phyloP scores from a whole-genome alignment of 1,140 invertebrate genomes.

The Drosophila ambigua region DNA sequence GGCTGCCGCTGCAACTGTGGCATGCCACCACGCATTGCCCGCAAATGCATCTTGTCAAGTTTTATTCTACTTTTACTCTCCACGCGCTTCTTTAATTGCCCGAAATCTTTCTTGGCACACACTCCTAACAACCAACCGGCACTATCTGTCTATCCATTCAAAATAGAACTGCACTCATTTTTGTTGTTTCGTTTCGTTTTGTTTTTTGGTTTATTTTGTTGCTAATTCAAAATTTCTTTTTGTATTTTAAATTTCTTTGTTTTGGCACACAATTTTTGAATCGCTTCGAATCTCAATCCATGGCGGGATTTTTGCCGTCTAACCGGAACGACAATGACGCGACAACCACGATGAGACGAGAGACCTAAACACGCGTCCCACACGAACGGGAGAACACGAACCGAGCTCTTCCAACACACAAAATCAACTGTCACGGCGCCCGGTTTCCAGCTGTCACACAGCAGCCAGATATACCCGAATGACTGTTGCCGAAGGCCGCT shows the following conservation, averaged over 20 bases:
- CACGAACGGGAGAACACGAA: conserved; percentile 10
- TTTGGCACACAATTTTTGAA: conserved; percentile 18
- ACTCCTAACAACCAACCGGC: not conserved
- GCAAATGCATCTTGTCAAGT: conserved; percentile 74
- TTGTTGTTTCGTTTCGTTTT: not conserved
- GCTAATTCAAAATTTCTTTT: conserved; percentile 5
- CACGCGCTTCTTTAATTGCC: conserved; percentile 31
- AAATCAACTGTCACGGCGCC: too few relatives aligned
- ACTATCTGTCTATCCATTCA: conserved; percentile 18
- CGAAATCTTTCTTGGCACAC: conserved; percentile 23
- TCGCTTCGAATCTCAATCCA: conserved; percentile 25
- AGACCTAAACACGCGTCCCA: conserved; percentile 3
- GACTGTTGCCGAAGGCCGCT: too few relatives aligned
- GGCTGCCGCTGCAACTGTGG: conserved; percentile 37
- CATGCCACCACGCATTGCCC: conserved; percentile 54
- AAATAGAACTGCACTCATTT: conserved; percentile 61
- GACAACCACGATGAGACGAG: conserved; percentile 1
- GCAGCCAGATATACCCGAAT: conserved; percentile 7
- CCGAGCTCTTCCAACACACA: too few relatives aligned
- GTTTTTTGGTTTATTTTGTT: not conserved
- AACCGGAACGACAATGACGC: too few relatives aligned
- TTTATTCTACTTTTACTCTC: conserved; percentile 24
- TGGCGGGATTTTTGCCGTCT: conserved; percentile 17
- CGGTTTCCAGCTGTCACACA: too few relatives aligned
- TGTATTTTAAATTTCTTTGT: conserved; percentile 1